These are phyloP conservation scores for Odocoileus virginianus DNA, from an alignment of 2,113 vertebrate species.

Conservation along the genomic window DNA sequence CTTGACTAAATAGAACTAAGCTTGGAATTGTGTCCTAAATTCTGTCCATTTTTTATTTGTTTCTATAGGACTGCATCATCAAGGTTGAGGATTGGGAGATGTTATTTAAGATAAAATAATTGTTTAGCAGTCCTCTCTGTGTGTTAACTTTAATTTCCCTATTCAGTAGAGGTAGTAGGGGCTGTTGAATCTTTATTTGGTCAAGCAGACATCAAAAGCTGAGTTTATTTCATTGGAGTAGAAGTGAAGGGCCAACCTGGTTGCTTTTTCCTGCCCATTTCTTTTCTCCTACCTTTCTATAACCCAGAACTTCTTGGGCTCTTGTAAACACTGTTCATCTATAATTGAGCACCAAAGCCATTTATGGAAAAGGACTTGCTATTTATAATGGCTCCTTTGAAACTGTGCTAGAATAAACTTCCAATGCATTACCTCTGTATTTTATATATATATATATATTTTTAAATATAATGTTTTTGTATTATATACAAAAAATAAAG, in stretches of 20 bases:
- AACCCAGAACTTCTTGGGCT: background rate
- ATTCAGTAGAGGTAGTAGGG: background rate
- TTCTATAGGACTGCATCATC: background rate
- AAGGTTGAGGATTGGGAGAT: background rate
- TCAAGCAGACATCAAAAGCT: background rate
- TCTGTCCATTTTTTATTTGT: background rate
- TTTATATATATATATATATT: background rate
- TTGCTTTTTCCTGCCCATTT: background rate
- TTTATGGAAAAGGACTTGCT: background rate
- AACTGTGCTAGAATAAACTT: background rate
- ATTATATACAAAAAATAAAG: background rate
- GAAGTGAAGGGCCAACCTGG: background rate
- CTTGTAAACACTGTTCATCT: background rate
- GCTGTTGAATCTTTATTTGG: background rate
- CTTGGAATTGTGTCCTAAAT: background rate
- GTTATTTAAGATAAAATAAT: background rate
- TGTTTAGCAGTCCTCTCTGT: background rate
- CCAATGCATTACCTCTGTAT: background rate
- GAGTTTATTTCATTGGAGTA: background rate
- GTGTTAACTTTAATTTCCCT: conserved; percentile 12
- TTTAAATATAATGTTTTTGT: background rate
- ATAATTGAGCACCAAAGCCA: background rate
- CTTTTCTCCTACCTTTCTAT: background rate
- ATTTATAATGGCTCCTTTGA: background rate
- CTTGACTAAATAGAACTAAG: background rate